Evolutionary conservation across 30 jellyfish, hydroid and myxozoan genomes (phyloP).

Genomic region (Turritopsis dohrnii): DNA sequence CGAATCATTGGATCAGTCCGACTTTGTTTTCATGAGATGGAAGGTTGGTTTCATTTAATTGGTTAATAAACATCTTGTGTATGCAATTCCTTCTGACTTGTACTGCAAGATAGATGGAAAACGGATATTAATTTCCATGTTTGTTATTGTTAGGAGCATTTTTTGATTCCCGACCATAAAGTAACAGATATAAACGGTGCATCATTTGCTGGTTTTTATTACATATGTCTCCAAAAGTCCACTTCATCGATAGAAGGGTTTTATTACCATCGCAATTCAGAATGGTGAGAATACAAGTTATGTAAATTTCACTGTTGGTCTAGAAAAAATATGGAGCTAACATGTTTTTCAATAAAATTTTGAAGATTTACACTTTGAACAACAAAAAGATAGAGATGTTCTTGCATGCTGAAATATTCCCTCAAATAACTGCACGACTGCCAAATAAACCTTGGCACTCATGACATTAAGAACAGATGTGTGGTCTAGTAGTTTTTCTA

Average conservation of each 20-base stretch:
- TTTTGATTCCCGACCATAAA: conserved; percentile 90
- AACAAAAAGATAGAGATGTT: too few species aligned
- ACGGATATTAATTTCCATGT: not conserved
- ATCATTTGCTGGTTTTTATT: conserved; percentile 95
- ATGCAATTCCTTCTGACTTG: too few species aligned
- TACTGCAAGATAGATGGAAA: not conserved
- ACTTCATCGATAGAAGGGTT: conserved; percentile 93
- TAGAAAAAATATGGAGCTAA: not conserved
- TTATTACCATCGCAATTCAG: conserved; percentile 90
- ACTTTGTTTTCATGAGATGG: conserved; percentile 97
- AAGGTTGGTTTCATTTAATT: conserved; percentile 52
- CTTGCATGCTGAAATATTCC: too few species aligned
- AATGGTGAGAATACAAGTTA: conserved; percentile 49
- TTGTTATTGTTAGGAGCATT: conserved; percentile 62
- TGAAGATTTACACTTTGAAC: too few species aligned
- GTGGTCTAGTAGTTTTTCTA: too few species aligned
- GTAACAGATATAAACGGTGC: conserved; percentile 95
- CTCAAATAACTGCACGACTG: too few species aligned
- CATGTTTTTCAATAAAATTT: too few species aligned
- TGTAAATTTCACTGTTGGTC: not conserved
- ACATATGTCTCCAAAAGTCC: conserved; percentile 91
- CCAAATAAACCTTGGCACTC: too few species aligned
- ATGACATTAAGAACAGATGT: too few species aligned
- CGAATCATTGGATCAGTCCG: conserved; percentile 65
- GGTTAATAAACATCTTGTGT: not conserved